phyloP scores from a whole-genome alignment of 2,888 invertebrate species.

The Nysson spinosus region DNA sequence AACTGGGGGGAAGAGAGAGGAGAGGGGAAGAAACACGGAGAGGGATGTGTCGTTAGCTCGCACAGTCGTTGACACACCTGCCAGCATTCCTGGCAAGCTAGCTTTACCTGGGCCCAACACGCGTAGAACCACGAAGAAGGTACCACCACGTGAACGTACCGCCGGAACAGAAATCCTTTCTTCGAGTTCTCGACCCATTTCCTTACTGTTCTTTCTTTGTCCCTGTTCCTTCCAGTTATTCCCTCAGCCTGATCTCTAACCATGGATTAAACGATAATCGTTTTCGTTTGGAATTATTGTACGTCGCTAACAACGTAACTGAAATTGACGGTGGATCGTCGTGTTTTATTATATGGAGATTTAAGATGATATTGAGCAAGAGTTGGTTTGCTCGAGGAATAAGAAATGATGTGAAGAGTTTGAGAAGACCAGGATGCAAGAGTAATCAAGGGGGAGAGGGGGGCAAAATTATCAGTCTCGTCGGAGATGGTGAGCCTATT shows the following conservation, averaged over 20 bases:
- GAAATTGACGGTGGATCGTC: too few species aligned
- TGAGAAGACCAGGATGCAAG: conserved; percentile 20
- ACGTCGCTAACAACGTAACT: too few species aligned
- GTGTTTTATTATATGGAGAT: too few species aligned
- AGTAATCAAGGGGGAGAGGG: conserved; percentile 31
- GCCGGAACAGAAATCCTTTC: conserved; percentile 20
- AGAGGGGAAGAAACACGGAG: conserved; percentile 2
- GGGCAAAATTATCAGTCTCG: conserved; percentile 50
- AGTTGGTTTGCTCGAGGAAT: too few species aligned
- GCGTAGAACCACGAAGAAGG: background rate
- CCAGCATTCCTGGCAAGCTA: conserved; percentile 63
- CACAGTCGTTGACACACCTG: conserved; percentile 71
- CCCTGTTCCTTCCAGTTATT: too few species aligned
- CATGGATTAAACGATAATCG: too few species aligned
- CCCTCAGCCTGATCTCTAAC: too few species aligned
- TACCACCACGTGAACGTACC: background rate
- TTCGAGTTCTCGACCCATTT: conserved; percentile 9
- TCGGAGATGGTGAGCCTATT: conserved; percentile 68
- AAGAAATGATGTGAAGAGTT: too few species aligned
- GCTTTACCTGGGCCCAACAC: conserved; percentile 38
- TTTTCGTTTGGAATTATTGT: too few species aligned
- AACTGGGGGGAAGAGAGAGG: conserved; percentile 4
- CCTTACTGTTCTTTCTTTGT: conserved; percentile 6
- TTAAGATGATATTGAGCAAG: too few species aligned
- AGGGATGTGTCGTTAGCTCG: conserved; percentile 58